phyloP scores from a whole-genome alignment of 2,797 vertebrate genomes.

The Trachops cirrhosus region DNA sequence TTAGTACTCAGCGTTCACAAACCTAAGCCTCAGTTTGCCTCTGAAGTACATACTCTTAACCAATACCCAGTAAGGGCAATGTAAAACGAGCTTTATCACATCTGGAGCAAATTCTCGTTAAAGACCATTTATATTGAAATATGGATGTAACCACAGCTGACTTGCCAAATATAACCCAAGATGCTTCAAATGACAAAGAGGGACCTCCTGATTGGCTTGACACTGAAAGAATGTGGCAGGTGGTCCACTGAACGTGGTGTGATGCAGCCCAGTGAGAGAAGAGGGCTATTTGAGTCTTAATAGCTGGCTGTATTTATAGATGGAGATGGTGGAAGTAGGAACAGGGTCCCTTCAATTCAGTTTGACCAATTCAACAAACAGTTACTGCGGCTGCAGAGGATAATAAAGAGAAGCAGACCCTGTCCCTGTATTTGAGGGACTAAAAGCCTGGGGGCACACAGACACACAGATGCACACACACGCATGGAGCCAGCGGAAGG shows the following conservation, averaged over 20 bases:
- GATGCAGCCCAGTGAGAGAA: neutral
- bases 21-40: neutral
- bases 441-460: neutral
- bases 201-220: neutral
- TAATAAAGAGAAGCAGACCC: neutral
- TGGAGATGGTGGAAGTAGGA: neutral
- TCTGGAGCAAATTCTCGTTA: neutral
- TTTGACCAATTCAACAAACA: neutral
- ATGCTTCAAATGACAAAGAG: neutral
- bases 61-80: neutral
- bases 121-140: neutral
- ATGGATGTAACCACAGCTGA: neutral
- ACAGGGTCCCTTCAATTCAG: neutral
- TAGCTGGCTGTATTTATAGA: neutral
- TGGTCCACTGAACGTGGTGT: neutral
- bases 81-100: neutral
- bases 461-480: neutral
- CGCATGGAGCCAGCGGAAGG: fast-evolving
- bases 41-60: neutral
- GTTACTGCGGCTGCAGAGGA: neutral
- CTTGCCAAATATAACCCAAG: neutral
- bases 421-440: neutral
- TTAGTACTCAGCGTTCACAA: neutral
- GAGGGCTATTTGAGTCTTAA: neutral
- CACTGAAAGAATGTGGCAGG: neutral